Base-by-base conservation (phyloP, 2,797 vertebrate species). In the Schizopygopsis malacanthus region DNA sequence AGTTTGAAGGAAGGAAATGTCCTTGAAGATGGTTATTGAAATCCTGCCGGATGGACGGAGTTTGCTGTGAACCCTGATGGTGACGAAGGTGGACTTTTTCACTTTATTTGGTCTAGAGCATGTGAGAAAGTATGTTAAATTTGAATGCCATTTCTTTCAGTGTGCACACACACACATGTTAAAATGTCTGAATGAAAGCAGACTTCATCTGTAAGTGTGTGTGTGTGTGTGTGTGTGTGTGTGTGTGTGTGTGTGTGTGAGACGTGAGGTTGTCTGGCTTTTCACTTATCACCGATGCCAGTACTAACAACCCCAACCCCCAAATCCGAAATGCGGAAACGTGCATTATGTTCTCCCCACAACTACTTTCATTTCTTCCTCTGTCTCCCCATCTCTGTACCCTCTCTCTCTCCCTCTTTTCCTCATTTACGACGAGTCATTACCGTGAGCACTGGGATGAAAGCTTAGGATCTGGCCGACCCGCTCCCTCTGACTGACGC, bases 1-100 rank as follows among this genome's bases (percentile, higher is more conserved):
- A 94, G 93, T 91, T 79, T 84, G 45, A 91, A 70, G 69, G 70
- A 89, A 85, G 91, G 90, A 89, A 92, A 94, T 93, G 94, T 94
- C 94, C 93, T 94, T 94, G 92, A 92, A 91, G 90, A 92, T 91
- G 89, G 93, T 93, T 94, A 95, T 91, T 95, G 93, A 95, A 95
- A 95, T 93, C 18, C 63, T 50, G 47, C 47, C 22, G 79, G 67
- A 79, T 73, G 45, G 83, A 70, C 72, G 15, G 59, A 79, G 70
- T 67, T 52, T 75, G 69, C 33, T 2, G 1, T 52, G 78, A 81
- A 61, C 84, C 56, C 22, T 20, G 43, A 50, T 37, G 18, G 10
- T 61, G 11, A n/a, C 12, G 13, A 16, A 50, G 6, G 6, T 16
- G 6, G 4, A 79, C 1, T 10, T 71, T 45, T 79, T 5, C 72